Evolutionary conservation across 2,888 invertebrate species (phyloP), one percentile per base, ranked within the genome.

Genomic region (Stictocephala bisonia): DNA sequence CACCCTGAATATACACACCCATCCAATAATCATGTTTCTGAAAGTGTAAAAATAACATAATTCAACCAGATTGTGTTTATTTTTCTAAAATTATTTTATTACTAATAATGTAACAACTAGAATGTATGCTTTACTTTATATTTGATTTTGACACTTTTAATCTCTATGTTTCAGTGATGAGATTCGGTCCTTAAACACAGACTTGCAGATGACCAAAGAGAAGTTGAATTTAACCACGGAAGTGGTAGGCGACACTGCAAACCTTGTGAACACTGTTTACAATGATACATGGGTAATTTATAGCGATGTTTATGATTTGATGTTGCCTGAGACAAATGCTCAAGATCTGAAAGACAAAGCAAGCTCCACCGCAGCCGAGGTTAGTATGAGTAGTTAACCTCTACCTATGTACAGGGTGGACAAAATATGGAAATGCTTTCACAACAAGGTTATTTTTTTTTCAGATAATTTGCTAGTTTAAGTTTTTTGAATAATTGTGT

Each of bases 221-320:
- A 90, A 92, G 78, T 86, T 94, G 71, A 88, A 89, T 73, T 88
- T 88, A 75, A 91, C 93, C 56, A 87, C 89, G 31, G 88, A 90
- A 75, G 85, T 92, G 75, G 93, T 95, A 0, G 89, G 90, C 76
- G 90, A 92, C 73, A 93, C 95, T 0, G 86, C 91, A 40, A 73
- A 73, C 18, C 73, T 91, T 80, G 93, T 97, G 0, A 88, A 88
- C 56, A 88, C 89, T 66, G 94, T 94, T 0, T 93, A 94, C 81
- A 90, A 93, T 18, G 92, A 93, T 74, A 95, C 97, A 0, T 85
- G 97, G 18, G 90, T 91, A 1, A 86, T 96, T 3, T 90, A 94
- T 78, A 91, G 91, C 0, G 91, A 94, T 79, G 93, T 96, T 0
- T 90, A 91, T 75, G 91, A 92, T 40, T 88, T 96, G 0, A 86